Evolutionary conservation across 2,888 invertebrate genomes (phyloP).

Genomic region (Oscheius sp.): DNA sequence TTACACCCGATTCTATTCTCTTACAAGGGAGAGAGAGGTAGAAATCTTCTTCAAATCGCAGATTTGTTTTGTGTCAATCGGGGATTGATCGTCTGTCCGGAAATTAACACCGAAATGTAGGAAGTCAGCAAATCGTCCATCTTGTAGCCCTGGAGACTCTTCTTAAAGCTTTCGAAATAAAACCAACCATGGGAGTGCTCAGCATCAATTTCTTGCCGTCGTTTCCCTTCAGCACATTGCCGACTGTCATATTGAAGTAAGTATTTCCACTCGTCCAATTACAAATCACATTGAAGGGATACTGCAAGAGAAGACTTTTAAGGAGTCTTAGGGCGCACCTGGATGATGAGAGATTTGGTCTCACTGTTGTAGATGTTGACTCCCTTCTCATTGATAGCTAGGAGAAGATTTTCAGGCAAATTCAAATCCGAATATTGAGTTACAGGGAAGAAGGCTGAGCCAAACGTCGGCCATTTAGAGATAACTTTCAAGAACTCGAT

Average conservation of each 20-base stretch:
- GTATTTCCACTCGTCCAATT: constrained; percentile 99
- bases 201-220: constrained; percentile 54
- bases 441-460: constrained; percentile 98
- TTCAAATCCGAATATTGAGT: constrained; percentile 94
- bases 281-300: constrained; percentile 97
- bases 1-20: too few relatives aligned
- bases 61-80: constrained; percentile 17
- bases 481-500: constrained; percentile 95
- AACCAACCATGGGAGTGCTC: constrained; percentile 52
- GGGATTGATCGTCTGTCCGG: constrained; percentile 46
- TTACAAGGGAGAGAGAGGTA: background rate
- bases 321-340: too few relatives aligned
- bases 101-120: constrained; percentile 79
- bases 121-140: constrained; percentile 99
- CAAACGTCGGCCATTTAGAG: constrained; percentile 98
- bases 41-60: constrained; percentile 1
- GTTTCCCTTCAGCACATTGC: constrained; percentile 90
- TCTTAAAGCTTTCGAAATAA: background rate
- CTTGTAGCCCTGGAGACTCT: constrained; percentile 84
- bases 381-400: constrained; percentile 98
- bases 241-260: constrained; percentile 99
- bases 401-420: constrained; percentile 93
- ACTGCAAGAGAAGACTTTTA: constrained; percentile 70
- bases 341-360: constrained; percentile 77
- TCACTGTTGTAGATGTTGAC: constrained; percentile 97